Percentiles rank a stretch among this genome's conserved stretches.
Conservation (phyloP, 1,140 invertebrate species). For the fruit fly (Drosophila melanogaster) region DNA sequence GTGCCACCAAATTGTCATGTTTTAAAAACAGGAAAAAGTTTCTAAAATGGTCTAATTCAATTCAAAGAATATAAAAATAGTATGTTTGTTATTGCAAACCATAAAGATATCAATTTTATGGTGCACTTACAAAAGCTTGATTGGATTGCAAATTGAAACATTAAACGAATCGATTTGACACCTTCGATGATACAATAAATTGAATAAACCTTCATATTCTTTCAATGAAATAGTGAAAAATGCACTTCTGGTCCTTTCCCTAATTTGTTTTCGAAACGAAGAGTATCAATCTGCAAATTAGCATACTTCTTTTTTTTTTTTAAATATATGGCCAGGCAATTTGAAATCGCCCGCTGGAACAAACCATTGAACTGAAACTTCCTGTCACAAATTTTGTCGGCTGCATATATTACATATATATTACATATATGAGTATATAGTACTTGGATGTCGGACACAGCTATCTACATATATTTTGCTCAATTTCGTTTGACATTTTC, state of each 20-base stretch:
- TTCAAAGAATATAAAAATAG: too few species aligned
- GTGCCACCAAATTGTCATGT: too few species aligned
- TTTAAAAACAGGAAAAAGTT: too few species aligned
- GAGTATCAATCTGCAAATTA: slow-evolving; percentile 31
- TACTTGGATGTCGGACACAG: slow-evolving; percentile 23
- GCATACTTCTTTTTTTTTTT: slow-evolving; percentile 9
- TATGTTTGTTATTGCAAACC: too few species aligned
- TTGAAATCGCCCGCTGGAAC: slow-evolving; percentile 73
- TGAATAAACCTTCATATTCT: background rate
- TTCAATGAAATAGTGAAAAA: background rate
- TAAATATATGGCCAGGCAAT: slow-evolving; percentile 46
- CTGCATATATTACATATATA: slow-evolving; percentile 52
- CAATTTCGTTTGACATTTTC: slow-evolving; percentile 77
- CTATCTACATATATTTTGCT: slow-evolving; percentile 67
- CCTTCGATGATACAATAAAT: too few species aligned
- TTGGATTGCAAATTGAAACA: background rate
- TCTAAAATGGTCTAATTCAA: too few species aligned
- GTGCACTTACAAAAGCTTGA: background rate
- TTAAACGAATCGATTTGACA: background rate
- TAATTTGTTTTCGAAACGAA: slow-evolving; percentile 18
- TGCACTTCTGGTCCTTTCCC: slow-evolving; percentile 12
- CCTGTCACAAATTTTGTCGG: slow-evolving; percentile 70
- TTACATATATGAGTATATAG: background rate
- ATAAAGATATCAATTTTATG: too few species aligned
- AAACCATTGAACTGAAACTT: slow-evolving; percentile 81